Conservation (phyloP, 2,797 vertebrate genomes). For the Apodemus agrarius region DNA sequence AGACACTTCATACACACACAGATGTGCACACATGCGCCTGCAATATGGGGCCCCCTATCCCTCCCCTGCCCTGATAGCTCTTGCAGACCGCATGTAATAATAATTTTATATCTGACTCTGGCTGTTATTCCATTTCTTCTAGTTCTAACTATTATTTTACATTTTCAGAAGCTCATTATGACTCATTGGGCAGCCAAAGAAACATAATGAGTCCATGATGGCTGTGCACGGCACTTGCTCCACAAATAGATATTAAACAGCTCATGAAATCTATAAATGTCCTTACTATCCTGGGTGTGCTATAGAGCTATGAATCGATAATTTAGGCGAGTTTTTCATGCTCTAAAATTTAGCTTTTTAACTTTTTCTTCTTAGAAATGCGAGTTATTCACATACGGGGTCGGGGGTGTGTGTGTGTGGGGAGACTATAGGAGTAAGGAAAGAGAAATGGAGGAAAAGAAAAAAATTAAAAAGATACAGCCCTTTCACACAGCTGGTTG, state of each 20-base stretch:
- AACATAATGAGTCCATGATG: conserved; percentile 81
- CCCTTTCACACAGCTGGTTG: background rate
- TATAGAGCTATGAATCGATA: conserved; percentile 83
- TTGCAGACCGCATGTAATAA: conserved; percentile 71
- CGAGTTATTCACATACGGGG: conserved; percentile 41
- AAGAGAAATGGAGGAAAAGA: background rate
- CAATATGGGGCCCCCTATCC: conserved; percentile 31
- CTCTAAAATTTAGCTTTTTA: conserved; percentile 73
- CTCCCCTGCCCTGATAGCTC: conserved; percentile 70
- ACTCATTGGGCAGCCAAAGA: conserved; percentile 85
- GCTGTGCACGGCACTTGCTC: conserved; percentile 79
- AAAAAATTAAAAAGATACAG: background rate
- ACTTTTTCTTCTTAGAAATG: conserved; percentile 63
- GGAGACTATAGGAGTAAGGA: background rate
- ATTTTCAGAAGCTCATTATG: conserved; percentile 84
- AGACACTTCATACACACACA: background rate
- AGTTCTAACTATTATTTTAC: conserved; percentile 85
- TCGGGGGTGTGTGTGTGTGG: no score
- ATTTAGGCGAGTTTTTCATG: conserved; percentile 81
- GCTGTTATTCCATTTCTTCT: conserved; percentile 82
- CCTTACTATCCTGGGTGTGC: conserved; percentile 79
- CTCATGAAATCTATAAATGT: conserved; percentile 84
- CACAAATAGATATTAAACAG: conserved; percentile 84
- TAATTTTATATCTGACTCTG: conserved; percentile 80
- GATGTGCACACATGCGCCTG: background rate